Conservation (phyloP, 2,888 invertebrate genomes). For the Brenthis ino region DNA sequence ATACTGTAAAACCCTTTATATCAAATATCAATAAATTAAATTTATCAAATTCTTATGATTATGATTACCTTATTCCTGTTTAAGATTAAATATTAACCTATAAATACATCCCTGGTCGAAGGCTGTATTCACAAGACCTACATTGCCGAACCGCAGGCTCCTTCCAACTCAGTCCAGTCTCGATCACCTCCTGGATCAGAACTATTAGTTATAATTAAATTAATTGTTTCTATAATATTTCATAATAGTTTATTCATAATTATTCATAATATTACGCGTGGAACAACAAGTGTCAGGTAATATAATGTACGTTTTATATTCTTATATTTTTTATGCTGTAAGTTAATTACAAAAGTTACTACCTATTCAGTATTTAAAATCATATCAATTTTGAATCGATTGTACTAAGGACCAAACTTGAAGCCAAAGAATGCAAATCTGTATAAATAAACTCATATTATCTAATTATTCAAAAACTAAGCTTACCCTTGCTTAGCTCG, state of each 20-base stretch:
- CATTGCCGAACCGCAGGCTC: slow-evolving; percentile 66
- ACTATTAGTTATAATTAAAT: slow-evolving; percentile 39
- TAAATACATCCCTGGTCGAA: slow-evolving; percentile 65
- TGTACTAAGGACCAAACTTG: background rate
- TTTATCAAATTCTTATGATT: no score
- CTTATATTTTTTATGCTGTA: background rate
- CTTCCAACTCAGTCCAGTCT: slow-evolving; percentile 60
- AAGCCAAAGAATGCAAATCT: no score
- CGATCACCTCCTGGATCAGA: slow-evolving; percentile 62
- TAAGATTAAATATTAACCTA: slow-evolving; percentile 1
- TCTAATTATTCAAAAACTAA: no score
- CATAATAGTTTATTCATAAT: background rate
- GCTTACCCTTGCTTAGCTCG: no score
- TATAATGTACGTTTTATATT: slow-evolving; percentile 3
- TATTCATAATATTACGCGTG: background rate
- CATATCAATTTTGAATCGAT: background rate
- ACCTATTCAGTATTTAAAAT: background rate
- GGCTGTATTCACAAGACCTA: slow-evolving; percentile 72
- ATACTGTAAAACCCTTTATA: no score
- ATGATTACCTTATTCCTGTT: background rate
- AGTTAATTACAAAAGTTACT: background rate
- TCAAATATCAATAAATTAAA: no score
- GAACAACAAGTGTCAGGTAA: slow-evolving; percentile 15
- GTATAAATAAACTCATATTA: no score
- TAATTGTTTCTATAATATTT: slow-evolving; percentile 2